Evolutionary conservation across 2,113 vertebrate genomes (phyloP).

Genomic region (Osmerus mordax): DNA sequence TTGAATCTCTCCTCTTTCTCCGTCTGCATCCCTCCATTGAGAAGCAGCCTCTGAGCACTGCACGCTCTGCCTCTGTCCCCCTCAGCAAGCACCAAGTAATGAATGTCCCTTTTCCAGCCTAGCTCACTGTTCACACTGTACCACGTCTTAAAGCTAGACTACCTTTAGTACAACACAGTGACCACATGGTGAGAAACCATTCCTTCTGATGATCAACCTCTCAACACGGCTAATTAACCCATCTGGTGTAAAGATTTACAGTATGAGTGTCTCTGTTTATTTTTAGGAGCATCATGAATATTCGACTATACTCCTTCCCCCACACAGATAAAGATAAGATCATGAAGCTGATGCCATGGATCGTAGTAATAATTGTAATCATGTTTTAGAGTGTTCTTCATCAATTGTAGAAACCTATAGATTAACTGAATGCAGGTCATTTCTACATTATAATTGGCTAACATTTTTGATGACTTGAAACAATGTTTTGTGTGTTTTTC

Average conservation of each 20-base stretch:
- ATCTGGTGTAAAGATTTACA: background rate
- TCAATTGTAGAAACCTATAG: too few relatives aligned
- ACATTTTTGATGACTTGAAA: too few relatives aligned
- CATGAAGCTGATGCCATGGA: too few relatives aligned
- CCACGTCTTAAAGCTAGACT: slow-evolving; percentile 88
- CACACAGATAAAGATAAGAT: too few relatives aligned
- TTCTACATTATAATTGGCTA: too few relatives aligned
- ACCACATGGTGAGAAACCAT: slow-evolving; percentile 55
- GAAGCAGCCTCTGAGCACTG: slow-evolving; percentile 62
- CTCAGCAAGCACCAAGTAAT: slow-evolving; percentile 66
- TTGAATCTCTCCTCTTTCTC: slow-evolving; percentile 59
- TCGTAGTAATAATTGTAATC: too few relatives aligned
- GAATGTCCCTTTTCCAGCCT: slow-evolving; percentile 71
- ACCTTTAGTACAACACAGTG: slow-evolving; percentile 62
- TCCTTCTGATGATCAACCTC: slow-evolving; percentile 29
- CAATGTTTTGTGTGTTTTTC: too few relatives aligned
- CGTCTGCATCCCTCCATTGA: slow-evolving; percentile 64
- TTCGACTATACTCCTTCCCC: too few relatives aligned
- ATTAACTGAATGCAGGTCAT: too few relatives aligned
- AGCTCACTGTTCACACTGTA: slow-evolving; percentile 68
- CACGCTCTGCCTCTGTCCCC: slow-evolving; percentile 62
- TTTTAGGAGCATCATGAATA: too few relatives aligned
- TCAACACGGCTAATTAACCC: background rate
- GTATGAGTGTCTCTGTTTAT: too few relatives aligned
- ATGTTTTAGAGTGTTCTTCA: too few relatives aligned